These are phyloP conservation scores for Rhadina sibilatrix DNA, from an alignment of 2,113 vertebrate genomes.

Conservation along the genomic window DNA sequence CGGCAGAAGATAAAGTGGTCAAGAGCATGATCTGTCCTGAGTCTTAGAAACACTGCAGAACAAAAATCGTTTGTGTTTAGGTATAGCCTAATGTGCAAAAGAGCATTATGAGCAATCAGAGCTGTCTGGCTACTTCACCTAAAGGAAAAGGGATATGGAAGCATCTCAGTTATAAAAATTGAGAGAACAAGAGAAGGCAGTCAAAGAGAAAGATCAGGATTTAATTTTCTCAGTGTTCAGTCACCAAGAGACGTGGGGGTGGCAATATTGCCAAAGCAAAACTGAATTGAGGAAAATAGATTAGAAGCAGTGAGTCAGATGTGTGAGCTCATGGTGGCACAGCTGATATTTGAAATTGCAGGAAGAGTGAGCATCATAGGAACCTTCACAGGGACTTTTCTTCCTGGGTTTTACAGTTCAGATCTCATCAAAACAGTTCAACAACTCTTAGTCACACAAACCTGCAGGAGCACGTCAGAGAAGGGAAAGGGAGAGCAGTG, in stretches of 20 bases:
- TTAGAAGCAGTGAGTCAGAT: conserved; percentile 35
- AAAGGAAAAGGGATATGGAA: neutral
- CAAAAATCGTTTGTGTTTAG: neutral
- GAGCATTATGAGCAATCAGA: neutral
- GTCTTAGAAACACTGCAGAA: neutral
- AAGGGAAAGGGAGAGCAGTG: neutral
- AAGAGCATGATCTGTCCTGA: neutral
- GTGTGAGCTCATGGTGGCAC: conserved; percentile 15
- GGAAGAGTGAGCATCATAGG: neutral
- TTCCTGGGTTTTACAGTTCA: neutral
- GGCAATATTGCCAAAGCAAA: conserved; percentile 47
- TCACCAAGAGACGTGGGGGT: conserved; percentile 4
- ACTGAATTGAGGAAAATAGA: conserved; percentile 3
- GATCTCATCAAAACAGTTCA: neutral
- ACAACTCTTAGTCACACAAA: neutral
- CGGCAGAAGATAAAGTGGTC: neutral
- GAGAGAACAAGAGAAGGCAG: neutral
- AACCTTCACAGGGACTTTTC: neutral
- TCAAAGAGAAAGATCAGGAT: neutral
- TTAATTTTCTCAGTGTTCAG: conserved; percentile 34
- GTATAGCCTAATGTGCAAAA: neutral
- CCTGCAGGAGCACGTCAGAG: neutral
- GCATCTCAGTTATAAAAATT: neutral
- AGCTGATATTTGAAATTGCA: conserved; percentile 4
- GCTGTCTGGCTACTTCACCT: neutral